phyloP scores from a whole-genome alignment of 2,113 vertebrate genomes.

The Tympanuchus pallidicinctus region DNA sequence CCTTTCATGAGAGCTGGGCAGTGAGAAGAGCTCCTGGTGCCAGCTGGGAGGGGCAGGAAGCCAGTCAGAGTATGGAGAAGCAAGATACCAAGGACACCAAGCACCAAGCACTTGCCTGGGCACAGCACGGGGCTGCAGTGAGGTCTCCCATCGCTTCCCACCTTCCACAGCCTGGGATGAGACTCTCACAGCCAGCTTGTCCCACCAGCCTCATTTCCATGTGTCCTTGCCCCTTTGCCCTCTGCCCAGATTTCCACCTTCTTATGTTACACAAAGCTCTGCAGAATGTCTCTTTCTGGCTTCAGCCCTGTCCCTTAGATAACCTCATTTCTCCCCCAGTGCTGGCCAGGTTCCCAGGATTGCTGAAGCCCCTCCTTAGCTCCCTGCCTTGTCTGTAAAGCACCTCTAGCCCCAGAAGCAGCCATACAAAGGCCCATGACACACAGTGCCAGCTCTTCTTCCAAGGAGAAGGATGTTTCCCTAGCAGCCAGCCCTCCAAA shows the following conservation, averaged over 20 bases:
- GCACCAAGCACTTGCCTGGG: rapidly evolving
- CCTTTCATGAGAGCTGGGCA: background rate
- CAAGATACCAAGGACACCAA: background rate
- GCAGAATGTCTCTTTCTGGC: background rate
- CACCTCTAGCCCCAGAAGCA: rapidly evolving
- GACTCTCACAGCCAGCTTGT: background rate
- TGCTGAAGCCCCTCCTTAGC: background rate
- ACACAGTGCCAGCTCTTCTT: background rate
- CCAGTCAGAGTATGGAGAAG: background rate
- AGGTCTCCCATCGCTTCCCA: background rate
- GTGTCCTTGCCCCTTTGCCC: background rate
- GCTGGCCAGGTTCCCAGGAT: background rate
- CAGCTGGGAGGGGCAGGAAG: background rate
- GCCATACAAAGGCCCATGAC: background rate
- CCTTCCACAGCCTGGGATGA: background rate
- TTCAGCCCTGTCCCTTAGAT: background rate
- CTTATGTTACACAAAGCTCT: background rate
- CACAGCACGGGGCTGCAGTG: background rate
- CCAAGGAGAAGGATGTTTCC: background rate
- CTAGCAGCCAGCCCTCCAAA: background rate
- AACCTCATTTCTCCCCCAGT: background rate
- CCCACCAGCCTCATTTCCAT: rapidly evolving
- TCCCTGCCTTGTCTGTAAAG: background rate
- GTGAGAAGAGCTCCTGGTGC: background rate
- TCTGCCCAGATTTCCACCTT: background rate